These are phyloP conservation scores for Carassius auratus DNA, from an alignment of 2,113 vertebrate species.

Conservation along the genomic window DNA sequence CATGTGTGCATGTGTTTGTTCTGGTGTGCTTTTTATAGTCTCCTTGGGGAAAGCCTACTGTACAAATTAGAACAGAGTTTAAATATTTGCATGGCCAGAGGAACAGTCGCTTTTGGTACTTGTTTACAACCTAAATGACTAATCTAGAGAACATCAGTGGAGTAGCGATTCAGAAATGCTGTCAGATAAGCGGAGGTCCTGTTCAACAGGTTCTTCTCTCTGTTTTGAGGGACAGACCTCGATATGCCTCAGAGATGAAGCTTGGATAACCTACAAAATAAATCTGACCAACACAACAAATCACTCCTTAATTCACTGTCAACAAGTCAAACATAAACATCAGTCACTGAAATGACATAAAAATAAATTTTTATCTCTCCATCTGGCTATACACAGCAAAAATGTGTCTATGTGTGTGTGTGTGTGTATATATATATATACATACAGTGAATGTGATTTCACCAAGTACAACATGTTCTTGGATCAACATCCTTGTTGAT, in stretches of 20 bases:
- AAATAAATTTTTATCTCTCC: neutral
- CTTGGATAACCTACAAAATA: neutral
- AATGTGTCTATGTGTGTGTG: neutral
- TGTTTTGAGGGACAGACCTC: neutral
- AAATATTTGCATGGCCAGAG: neutral
- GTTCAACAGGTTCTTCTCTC: constrained; percentile 30
- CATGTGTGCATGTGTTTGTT: neutral
- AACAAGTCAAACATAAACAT: neutral
- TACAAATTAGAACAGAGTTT: constrained; percentile 37
- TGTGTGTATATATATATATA: too few relatives aligned
- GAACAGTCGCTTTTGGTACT: neutral
- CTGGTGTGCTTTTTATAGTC: neutral
- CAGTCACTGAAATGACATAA: neutral
- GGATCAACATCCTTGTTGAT: too few relatives aligned
- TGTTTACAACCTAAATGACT: constrained; percentile 20
- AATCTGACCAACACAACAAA: neutral
- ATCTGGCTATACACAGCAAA: neutral
- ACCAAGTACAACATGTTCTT: too few relatives aligned
- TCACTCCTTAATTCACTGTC: neutral
- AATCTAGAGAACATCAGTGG: constrained; percentile 11
- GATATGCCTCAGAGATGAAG: constrained; percentile 1
- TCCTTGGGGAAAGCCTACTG: neutral
- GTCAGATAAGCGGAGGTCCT: constrained; percentile 12
- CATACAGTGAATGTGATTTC: too few relatives aligned
- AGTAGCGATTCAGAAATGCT: constrained; percentile 24